Conservation (phyloP, 2,113 vertebrate genomes). For the Planiliza haematocheilus region DNA sequence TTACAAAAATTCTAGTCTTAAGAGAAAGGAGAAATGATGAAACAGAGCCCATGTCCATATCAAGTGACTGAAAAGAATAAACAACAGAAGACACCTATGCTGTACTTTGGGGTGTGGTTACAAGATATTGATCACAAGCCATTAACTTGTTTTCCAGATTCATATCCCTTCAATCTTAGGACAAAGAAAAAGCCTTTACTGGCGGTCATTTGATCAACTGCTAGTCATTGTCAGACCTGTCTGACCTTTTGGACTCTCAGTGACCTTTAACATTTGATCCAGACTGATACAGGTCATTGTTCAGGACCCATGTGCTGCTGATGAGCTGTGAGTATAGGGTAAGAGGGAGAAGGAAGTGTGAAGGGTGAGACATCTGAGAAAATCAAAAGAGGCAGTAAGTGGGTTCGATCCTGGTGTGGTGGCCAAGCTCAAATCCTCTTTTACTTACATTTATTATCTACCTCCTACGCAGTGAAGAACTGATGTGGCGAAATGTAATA, state of each 20-base stretch:
- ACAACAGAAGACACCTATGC: neutral
- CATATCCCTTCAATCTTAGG: neutral
- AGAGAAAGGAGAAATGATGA: constrained; percentile 37
- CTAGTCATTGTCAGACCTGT: neutral
- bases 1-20: constrained; percentile 42
- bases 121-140: constrained; percentile 4
- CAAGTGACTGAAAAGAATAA: neutral
- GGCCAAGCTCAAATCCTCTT: constrained; percentile 12
- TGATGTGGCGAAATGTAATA: constrained; percentile 8
- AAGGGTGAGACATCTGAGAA: neutral
- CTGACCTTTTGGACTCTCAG: constrained; percentile 14
- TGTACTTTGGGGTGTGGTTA: neutral
- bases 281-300: constrained; percentile 12
- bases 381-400: constrained; percentile 22
- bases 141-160: constrained; percentile 1
- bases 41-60: neutral
- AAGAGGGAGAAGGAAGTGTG: neutral
- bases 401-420: too few species aligned
- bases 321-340: constrained; percentile 20
- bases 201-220: constrained; percentile 3
- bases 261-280: constrained; percentile 54
- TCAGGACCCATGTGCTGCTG: constrained; percentile 11
- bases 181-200: neutral
- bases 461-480: neutral
- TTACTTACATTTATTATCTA: constrained; percentile 3